These are phyloP conservation scores for Anoplius nigerrimus DNA, from an alignment of 2,888 invertebrate species.

Conservation along the genomic window DNA sequence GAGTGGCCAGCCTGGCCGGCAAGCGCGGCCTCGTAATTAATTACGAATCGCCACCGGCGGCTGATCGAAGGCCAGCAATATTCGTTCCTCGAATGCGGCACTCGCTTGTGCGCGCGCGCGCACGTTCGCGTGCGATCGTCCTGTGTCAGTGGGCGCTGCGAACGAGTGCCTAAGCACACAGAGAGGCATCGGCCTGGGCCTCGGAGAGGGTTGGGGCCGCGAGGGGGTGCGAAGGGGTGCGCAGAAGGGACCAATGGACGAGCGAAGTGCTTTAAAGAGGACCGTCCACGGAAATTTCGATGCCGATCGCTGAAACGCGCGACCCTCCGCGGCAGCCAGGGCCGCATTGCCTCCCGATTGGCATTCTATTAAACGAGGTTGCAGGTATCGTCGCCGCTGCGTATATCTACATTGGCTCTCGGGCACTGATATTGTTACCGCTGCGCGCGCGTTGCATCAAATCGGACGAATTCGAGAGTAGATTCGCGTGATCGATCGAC, in stretches of 20 bases:
- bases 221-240: too few species aligned
- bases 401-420: constrained; percentile 13
- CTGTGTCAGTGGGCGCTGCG: too few species aligned
- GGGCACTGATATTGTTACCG: constrained; percentile 33
- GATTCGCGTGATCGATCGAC: constrained; percentile 9
- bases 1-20: too few species aligned
- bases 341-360: too few species aligned
- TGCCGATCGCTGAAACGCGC: neutral
- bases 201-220: too few species aligned
- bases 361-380: neutral
- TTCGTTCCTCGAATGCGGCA: constrained; percentile 25
- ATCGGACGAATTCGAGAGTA: constrained; percentile 21
- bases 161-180: too few species aligned
- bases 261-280: constrained; percentile 35
- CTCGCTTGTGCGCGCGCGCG: too few species aligned
- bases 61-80: constrained; percentile 27
- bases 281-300: constrained; percentile 6
- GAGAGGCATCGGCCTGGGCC: too few species aligned
- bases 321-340: too few species aligned
- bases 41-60: constrained; percentile 38
- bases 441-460: constrained; percentile 21
- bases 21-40: constrained; percentile 32
- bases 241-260: neutral
- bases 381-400: constrained; percentile 1
- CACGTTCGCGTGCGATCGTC: too few species aligned